A percentile compares a stretch with the other conserved stretches of the same genome.
Evolutionary conservation across 2,888 invertebrate genomes (phyloP).

Genomic region (Leucania comma): DNA sequence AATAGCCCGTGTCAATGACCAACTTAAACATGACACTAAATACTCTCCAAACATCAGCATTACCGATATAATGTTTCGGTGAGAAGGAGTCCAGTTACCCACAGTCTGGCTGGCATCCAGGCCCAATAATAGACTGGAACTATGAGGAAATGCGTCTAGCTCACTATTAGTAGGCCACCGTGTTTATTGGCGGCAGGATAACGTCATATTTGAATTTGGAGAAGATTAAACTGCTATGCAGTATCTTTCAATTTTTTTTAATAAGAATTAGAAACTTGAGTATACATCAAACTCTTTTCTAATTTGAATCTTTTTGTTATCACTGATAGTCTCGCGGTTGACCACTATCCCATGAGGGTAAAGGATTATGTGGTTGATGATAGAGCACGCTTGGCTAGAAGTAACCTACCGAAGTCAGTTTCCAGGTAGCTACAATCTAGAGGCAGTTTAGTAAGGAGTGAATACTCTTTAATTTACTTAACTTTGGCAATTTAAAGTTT

Average conservation of each 20-base stretch:
- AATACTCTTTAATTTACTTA: too few relatives aligned
- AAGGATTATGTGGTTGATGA: too few relatives aligned
- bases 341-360: too few relatives aligned
- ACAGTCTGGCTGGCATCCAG: slow-evolving; percentile 76
- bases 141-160: slow-evolving; percentile 77
- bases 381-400: too few relatives aligned
- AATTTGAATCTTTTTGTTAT: too few relatives aligned
- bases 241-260: not conserved
- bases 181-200: slow-evolving; percentile 28
- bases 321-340: too few relatives aligned
- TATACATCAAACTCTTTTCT: not conserved
- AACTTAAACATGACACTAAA: slow-evolving; percentile 2
- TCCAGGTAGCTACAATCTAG: too few relatives aligned
- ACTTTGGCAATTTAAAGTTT: too few relatives aligned
- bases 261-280: not conserved
- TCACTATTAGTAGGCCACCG: slow-evolving; percentile 37
- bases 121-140: slow-evolving; percentile 72
- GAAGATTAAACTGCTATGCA: not conserved
- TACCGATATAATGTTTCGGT: slow-evolving; percentile 54
- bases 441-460: too few relatives aligned
- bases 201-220: slow-evolving; percentile 3
- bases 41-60: slow-evolving; percentile 16
- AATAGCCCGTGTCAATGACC: not conserved
- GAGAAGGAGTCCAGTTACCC: slow-evolving; percentile 57
- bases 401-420: too few relatives aligned